Evolutionary conservation across 2,797 vertebrate species (phyloP), one percentile per base, ranked within the genome.

Genomic region (Ptychadena robeensis): DNA sequence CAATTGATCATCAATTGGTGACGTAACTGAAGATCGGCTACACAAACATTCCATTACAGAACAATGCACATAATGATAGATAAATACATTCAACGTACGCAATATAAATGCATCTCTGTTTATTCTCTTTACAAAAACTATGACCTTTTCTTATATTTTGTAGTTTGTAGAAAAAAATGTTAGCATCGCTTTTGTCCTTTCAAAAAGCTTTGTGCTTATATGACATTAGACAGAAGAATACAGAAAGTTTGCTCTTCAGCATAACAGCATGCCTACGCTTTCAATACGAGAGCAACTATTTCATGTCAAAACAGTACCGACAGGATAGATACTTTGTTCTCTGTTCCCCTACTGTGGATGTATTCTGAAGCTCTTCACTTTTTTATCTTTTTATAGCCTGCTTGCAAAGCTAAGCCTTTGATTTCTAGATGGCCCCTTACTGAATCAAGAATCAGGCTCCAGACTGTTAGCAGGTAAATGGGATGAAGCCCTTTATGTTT

Each of bases 341-440:
- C 87, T 79, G 79, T 65, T 87, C 85, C 85, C 89, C 80, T 90
- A 70, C 86, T 79, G 53, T 88, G 89, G 80, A 87, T 79, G 75
- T 87, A 86, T 92, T 95, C 94, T 94, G 89, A 93, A 92, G 91
- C 85, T 53, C 22, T 67, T 81, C 1, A 61, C 75, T 71, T 87
- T n/a, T 88, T 86, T 92, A 78, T 89, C 83, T 90, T 69, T 83
- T 73, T 37, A 88, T 88, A 69, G 27, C 85, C 88, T 89, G 87
- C 90, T 91, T 94, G 91, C 94, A 93, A 94, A 94, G 92, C 91
- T 93, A 93, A 91, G 90, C 94, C 93, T 94, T 95, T 95, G 93
- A 95, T 93, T 95, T 93, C 92, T 92, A 93, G 93, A 95, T 95
- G 94, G 93, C 92, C 91, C 95, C 93, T 95, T 92, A 93, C 91